Evolutionary conservation across 2,888 invertebrate species (phyloP).

Genomic region (Alviniconcha strummeri): DNA sequence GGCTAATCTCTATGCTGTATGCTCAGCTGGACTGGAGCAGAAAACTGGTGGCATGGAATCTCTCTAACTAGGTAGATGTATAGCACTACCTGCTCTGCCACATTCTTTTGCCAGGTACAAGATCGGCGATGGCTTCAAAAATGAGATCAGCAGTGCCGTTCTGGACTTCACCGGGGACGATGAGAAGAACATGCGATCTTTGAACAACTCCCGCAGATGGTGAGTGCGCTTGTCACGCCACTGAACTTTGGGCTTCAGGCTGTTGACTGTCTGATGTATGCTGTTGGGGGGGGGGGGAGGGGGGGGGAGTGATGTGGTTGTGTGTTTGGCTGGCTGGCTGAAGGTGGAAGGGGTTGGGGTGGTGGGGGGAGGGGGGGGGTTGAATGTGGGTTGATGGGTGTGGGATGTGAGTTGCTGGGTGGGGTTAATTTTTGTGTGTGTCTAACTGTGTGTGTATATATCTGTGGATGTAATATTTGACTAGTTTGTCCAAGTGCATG

Average conservation of each 20-base stretch:
- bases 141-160: constrained; percentile 85
- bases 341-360: not conserved
- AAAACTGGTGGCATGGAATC: no score
- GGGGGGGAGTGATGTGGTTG: not conserved
- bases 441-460: not conserved
- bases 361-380: no score
- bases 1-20: no score
- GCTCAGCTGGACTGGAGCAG: no score
- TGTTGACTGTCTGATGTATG: not conserved
- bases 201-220: constrained; percentile 78
- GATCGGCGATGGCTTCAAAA: constrained; percentile 84
- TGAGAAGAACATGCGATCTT: constrained; percentile 79
- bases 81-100: no score
- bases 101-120: constrained; percentile 67
- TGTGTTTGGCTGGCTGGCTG: not conserved
- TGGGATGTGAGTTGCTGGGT: not conserved
- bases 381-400: not conserved
- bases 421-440: not conserved
- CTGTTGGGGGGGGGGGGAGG: not conserved
- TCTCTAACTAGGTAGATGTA: no score
- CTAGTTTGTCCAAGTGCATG: not conserved
- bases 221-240: constrained; percentile 70
- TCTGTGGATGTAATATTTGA: not conserved
- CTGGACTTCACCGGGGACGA: constrained; percentile 91
- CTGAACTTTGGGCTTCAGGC: no score